Evolutionary conservation across 2,888 invertebrate species (phyloP).

Genomic region (Leucozona laternaria): DNA sequence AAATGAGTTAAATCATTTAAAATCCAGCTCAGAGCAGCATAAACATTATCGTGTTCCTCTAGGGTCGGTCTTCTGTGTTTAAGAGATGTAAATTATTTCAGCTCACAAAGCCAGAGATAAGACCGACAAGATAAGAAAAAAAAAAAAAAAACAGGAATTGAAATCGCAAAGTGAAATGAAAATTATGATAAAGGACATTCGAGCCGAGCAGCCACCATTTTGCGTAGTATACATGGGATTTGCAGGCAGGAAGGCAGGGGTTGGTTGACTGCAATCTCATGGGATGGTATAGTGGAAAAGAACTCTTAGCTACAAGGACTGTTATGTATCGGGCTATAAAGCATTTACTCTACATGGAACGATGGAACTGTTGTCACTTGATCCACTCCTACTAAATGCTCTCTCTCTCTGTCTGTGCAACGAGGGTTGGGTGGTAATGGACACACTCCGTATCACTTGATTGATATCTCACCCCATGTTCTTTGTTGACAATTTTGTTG

Average conservation of each 20-base stretch:
- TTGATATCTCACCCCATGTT: neutral
- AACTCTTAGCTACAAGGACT: slow-evolving; percentile 16
- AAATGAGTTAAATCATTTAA: slow-evolving; percentile 21
- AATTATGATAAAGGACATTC: slow-evolving; percentile 39
- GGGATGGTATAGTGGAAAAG: neutral
- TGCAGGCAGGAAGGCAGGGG: neutral
- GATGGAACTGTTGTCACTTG: slow-evolving; percentile 17
- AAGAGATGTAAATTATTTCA: slow-evolving; percentile 26
- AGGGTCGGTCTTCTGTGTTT: neutral
- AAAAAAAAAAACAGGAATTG: slow-evolving; percentile 11
- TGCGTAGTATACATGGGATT: neutral
- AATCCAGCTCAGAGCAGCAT: slow-evolving; percentile 29
- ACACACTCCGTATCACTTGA: neutral
- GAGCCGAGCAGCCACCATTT: slow-evolving; percentile 20
- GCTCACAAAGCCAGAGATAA: slow-evolving; percentile 22
- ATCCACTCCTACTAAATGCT: slow-evolving; percentile 14
- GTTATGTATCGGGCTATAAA: neutral
- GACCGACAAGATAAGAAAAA: too few relatives aligned
- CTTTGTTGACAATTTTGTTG: too few relatives aligned
- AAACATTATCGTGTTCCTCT: slow-evolving; percentile 10
- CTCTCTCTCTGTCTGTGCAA: neutral
- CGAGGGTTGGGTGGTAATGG: neutral
- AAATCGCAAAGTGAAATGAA: slow-evolving; percentile 35
- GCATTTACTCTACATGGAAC: slow-evolving; percentile 12
- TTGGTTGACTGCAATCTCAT: neutral